These are phyloP conservation scores for Vollenhovia emeryi DNA, from an alignment of 1,140 invertebrate genomes.

Conservation along the genomic window DNA sequence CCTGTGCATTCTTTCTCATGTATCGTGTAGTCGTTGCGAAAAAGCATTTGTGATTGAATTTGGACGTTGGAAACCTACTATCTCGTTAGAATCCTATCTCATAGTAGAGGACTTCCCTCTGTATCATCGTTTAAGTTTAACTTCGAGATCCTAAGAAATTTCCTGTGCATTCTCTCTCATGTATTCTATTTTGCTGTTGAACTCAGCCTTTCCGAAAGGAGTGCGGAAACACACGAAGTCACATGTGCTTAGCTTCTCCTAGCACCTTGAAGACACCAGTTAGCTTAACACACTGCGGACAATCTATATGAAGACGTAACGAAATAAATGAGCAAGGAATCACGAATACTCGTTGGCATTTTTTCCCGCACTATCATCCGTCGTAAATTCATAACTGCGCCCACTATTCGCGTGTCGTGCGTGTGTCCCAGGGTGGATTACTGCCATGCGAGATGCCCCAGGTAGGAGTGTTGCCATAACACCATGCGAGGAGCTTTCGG, in stretches of 20 bases:
- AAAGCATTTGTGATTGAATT: too few species aligned
- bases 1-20: background rate
- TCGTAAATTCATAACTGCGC: constrained; percentile 55
- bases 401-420: constrained; percentile 67
- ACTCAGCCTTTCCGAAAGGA: background rate
- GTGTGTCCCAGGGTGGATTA: constrained; percentile 25
- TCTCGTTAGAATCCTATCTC: too few species aligned
- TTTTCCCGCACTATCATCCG: background rate
- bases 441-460: too few species aligned
- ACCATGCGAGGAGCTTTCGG: constrained; percentile 59
- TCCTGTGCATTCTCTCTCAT: background rate
- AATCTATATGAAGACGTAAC: background rate
- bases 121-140: background rate
- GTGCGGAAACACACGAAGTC: background rate
- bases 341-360: background rate
- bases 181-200: background rate
- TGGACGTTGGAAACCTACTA: too few species aligned
- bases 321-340: background rate
- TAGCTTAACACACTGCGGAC: background rate
- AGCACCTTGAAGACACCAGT: background rate
- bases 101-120: too few species aligned
- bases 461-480: too few species aligned
- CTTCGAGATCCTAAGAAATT: background rate
- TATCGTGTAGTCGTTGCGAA: too few species aligned
- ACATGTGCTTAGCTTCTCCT: background rate